These are phyloP conservation scores for Aradus depressus DNA, from an alignment of 2,888 invertebrate species.

Conservation along the genomic window DNA sequence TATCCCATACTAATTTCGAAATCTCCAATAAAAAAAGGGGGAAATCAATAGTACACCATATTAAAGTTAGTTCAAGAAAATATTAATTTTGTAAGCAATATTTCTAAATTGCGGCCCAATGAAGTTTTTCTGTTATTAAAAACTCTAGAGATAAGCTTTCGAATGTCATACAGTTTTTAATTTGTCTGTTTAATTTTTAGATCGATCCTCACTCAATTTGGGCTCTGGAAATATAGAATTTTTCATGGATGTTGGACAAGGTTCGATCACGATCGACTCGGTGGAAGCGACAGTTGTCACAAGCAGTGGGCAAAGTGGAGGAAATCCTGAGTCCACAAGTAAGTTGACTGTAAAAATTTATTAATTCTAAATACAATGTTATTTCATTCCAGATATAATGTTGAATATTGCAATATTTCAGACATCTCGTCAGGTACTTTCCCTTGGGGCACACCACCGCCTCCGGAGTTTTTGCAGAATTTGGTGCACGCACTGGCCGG, in stretches of 20 bases:
- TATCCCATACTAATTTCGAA: neutral
- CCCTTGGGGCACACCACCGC: constrained; percentile 38
- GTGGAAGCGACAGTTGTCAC: constrained; percentile 37
- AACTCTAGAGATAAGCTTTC: no score
- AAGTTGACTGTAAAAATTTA: constrained; percentile 9
- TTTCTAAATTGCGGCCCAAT: constrained; percentile 11
- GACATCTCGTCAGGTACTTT: constrained; percentile 34
- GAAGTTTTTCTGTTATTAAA: no score
- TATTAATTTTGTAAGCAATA: neutral
- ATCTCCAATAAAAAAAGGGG: neutral
- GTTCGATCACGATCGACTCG: constrained; percentile 39
- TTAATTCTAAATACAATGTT: neutral
- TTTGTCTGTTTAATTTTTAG: no score
- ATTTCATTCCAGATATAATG: no score
- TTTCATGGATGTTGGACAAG: constrained; percentile 46
- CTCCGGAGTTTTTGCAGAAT: constrained; percentile 45
- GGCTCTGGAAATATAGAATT: constrained; percentile 42
- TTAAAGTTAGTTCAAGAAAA: neutral
- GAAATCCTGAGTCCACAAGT: constrained; percentile 25
- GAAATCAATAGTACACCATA: neutral
- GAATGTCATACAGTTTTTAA: no score
- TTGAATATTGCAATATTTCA: no score
- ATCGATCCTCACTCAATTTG: constrained; percentile 13
- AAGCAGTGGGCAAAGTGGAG: constrained; percentile 15
- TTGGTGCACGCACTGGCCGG: constrained; percentile 45